Evolutionary conservation across 37 sponge, comb jelly and placozoan species (phyloP), one percentile per base, ranked within the genome.

Genomic region (Aphrocallistes beatrix): DNA sequence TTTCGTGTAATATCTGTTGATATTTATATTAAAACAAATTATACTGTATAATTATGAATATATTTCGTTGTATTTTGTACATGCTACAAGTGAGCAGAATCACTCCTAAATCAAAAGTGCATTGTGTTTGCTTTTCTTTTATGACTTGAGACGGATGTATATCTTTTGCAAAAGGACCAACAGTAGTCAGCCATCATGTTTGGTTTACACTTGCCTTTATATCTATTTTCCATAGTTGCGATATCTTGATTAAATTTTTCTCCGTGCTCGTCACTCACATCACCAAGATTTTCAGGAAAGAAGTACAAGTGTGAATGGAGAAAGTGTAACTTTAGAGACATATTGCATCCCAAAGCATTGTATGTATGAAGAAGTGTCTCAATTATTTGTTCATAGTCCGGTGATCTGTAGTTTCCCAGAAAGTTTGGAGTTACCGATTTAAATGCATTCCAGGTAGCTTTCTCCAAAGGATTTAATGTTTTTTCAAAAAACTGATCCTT

Each of bases 241-340:
- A 82, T 82, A 23, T 82, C 83, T 82, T 82, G 83, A 37, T 82
- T 30, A 23, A 82, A 82, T 82, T 37, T 23, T 82, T 82, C 83
- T 8, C 83, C 83, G 37, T 82, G 83, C 45, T 82, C 83, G 39
- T 82, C 83, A 37, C 39, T 37, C 23, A 82, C 21, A 82, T 23
- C 83, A 25, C 83, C 83, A 82, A 82, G 83, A 39, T 82, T 17
- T 23, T 38, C 45, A 8, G 83, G 83, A 17, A 82, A 82, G 28
- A 37, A 82, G 45, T 82, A 19, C 8, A 82, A 25, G 23, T 82
- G 83, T 28, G 39, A 37, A 37, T 82, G 83, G 25, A 82, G 45
- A 82, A 82, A 82, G 83, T 82, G 83, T 28, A 82, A 8, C 28
- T 82, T 82, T 40, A 82, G 39, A 17, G 39, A 28, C 83, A 82